Conservation (phyloP, 2,888 invertebrate genomes). For the Hermaeophaga mercurialis region DNA sequence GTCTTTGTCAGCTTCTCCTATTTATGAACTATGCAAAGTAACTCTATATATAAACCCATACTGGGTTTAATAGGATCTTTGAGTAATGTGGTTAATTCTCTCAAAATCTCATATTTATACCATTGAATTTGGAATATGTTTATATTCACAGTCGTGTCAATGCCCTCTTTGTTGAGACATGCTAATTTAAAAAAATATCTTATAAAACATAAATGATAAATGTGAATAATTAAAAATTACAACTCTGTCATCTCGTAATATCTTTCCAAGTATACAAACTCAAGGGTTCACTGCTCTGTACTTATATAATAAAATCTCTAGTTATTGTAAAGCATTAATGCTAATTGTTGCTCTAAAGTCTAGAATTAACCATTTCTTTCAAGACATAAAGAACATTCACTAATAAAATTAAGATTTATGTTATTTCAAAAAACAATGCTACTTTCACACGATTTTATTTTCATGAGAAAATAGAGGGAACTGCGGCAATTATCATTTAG, state of each 20-base stretch:
- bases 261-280: background rate
- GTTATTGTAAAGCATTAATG: background rate
- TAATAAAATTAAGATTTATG: background rate
- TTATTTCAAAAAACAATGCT: background rate
- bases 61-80: no score
- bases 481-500: background rate
- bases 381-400: background rate
- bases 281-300: background rate
- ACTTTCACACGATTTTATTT: conserved; percentile 1
- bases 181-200: no score
- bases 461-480: background rate
- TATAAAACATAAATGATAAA: no score
- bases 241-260: background rate
- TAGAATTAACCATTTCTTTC: background rate
- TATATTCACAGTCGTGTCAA: no score
- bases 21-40: no score
- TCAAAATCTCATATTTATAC: no score
- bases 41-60: no score
- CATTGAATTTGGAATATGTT: no score
- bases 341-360: background rate
- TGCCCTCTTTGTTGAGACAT: no score
- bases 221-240: background rate
- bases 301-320: background rate
- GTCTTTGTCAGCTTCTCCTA: no score
- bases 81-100: no score